phyloP scores from a whole-genome alignment of 2,888 invertebrate species.

The Steinernema hermaphroditum region DNA sequence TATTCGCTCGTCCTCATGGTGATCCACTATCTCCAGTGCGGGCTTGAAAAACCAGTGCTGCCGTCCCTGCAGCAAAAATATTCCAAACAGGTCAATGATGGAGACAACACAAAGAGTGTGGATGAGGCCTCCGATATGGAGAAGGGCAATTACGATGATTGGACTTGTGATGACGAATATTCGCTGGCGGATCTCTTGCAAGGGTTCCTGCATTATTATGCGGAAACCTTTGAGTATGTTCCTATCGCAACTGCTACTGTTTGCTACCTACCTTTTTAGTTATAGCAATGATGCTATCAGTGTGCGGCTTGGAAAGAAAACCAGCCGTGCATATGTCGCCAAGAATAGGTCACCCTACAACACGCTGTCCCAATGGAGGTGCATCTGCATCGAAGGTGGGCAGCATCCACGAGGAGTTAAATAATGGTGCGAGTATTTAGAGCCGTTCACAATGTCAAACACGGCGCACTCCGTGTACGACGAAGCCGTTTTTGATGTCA shows the following conservation, averaged over 20 bases:
- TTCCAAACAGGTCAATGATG: slow-evolving; percentile 74
- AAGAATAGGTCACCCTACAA: slow-evolving; percentile 69
- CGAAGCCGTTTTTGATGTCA: slow-evolving; percentile 74
- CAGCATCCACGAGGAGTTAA: not conserved
- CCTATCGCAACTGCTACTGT: not conserved
- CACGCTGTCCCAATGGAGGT: slow-evolving; percentile 80
- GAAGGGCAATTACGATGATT: slow-evolving; percentile 40
- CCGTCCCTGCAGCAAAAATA: slow-evolving; percentile 80
- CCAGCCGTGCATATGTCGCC: slow-evolving; percentile 78
- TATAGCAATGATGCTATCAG: slow-evolving; percentile 80
- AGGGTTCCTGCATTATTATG: slow-evolving; percentile 85
- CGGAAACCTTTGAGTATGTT: slow-evolving; percentile 77
- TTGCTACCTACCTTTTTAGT: slow-evolving; percentile 71
- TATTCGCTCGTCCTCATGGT: slow-evolving; percentile 97
- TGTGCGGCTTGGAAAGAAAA: slow-evolving; percentile 77
- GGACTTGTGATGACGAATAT: slow-evolving; percentile 33
- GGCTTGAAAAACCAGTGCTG: slow-evolving; percentile 78
- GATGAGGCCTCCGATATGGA: slow-evolving; percentile 41
- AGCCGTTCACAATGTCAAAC: slow-evolving; percentile 92
- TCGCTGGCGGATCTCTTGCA: slow-evolving; percentile 79
- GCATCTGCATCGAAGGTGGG: slow-evolving; percentile 78
- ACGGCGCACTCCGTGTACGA: slow-evolving; percentile 93
- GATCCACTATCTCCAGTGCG: slow-evolving; percentile 91
- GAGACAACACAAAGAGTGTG: slow-evolving; percentile 60
- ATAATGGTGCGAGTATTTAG: slow-evolving; percentile 66